Evolutionary conservation across 1,140 invertebrate genomes (phyloP), one percentile per base, ranked within the genome.

Genomic region (Drosophila ercepeae): DNA sequence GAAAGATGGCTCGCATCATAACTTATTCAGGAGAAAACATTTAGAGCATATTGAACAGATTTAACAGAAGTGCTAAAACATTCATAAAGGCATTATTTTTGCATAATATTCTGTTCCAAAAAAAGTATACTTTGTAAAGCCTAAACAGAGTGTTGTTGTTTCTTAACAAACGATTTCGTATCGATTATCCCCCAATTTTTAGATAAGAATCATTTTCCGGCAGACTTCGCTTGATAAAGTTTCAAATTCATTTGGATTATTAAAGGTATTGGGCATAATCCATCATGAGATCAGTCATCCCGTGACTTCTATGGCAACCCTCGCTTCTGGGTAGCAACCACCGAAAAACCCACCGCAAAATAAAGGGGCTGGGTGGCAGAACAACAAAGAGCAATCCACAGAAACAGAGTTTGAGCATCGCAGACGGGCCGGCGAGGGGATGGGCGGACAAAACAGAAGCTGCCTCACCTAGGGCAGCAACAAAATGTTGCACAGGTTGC

Each of bases 401-500:
- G 70, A 65, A 51, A 52, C 44, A 49, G 53, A 51, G 59, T 44
- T 50, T 70, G 58, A 58, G 76, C 72, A 74, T 70, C 44, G 48
- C 39, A 67, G 61, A 67, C 36, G 46, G 46, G 60, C 59, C 49
- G 32, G 53, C 29, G 9, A 9, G 9, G 29, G 29, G 29, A 11
- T 32, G 29, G 29, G 29, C 9, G 29, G 29, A 32, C 21, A 54
- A 75, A 64, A 72, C 76, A 73, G 73, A 81, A 81, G 76, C 76
- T 2, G 29, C 14, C 82, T 73, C 25, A 60, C 41, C 74, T 59
- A 34, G 76, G 75, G 58, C 52, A 39, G 48, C 45, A 21, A 39
- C 25, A 68, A 72, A 78, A 84, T 73, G 76, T 76, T 88, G 81
- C 81, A 86, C 81, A 86, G 81, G 81, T 86, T 86, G 76, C 75